Conservation (phyloP, 2,113 vertebrate species). For the Perognathus longimembris region DNA sequence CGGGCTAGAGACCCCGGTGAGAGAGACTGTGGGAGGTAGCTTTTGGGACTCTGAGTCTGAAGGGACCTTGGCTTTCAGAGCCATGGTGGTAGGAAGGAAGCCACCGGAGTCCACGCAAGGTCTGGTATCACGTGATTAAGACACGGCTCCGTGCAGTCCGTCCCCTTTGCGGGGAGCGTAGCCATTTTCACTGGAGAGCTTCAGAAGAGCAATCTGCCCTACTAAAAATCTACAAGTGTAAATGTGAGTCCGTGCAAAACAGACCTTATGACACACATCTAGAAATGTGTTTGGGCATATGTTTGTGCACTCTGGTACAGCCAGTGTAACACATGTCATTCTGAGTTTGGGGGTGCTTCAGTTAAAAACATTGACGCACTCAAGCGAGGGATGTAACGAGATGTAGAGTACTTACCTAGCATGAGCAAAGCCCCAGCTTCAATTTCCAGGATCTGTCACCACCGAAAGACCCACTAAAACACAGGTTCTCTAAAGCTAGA, state of each 20-base stretch:
- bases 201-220: not conserved
- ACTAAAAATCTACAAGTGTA: not conserved
- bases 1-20: accelerated
- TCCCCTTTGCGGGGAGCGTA: no score
- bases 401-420: no score
- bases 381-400: not conserved
- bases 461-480: not conserved
- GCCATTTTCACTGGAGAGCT: not conserved
- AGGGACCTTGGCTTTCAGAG: not conserved
- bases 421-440: not conserved
- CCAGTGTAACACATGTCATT: not conserved
- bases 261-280: not conserved
- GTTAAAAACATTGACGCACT: not conserved
- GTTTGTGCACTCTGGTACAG: not conserved
- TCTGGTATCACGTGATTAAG: no score
- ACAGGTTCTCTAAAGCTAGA: not conserved
- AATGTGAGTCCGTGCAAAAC: not conserved
- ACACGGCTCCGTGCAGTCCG: no score
- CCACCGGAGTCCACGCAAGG: not conserved
- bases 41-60: not conserved
- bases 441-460: not conserved
- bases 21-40: no score
- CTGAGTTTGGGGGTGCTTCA: not conserved
- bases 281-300: not conserved
- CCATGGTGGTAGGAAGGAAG: no score